phyloP scores from a whole-genome alignment of 2,888 invertebrate genomes.

The Neoscelio sp. region DNA sequence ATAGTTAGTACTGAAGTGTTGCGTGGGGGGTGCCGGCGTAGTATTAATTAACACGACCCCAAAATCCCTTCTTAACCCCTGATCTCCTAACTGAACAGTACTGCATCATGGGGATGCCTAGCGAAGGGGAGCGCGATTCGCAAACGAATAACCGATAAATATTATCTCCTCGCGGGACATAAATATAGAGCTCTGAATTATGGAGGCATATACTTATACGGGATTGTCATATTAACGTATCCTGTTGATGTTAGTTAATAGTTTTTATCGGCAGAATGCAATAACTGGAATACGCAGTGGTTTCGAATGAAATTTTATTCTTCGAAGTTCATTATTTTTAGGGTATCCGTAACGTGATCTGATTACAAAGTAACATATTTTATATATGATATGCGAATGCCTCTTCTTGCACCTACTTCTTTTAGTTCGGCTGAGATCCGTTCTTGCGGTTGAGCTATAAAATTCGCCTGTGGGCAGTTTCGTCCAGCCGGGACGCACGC shows the following conservation, averaged over 20 bases:
- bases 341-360: constrained; percentile 14
- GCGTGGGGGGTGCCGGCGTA: constrained; percentile 56
- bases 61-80: constrained; percentile 82
- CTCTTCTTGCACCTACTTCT: constrained; percentile 75
- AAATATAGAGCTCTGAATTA: constrained; percentile 55
- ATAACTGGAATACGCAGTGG: too few species aligned
- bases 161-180: constrained; percentile 70
- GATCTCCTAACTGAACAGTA: constrained; percentile 75
- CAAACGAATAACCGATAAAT: constrained; percentile 76
- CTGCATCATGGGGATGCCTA: constrained; percentile 71
- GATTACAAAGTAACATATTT: constrained; percentile 60
- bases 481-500: constrained; percentile 81
- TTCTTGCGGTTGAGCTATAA: constrained; percentile 80
- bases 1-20: constrained; percentile 73
- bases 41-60: constrained; percentile 82
- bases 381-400: constrained; percentile 69
- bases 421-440: constrained; percentile 49
- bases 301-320: constrained; percentile 22
- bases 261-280: too few species aligned
- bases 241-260: background rate
- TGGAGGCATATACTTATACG: constrained; percentile 33
- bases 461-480: constrained; percentile 83
- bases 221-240: constrained; percentile 44
- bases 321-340: background rate
- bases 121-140: constrained; percentile 68